Evolutionary conservation across 2,113 vertebrate species (phyloP).

Genomic region (Castor canadensis): DNA sequence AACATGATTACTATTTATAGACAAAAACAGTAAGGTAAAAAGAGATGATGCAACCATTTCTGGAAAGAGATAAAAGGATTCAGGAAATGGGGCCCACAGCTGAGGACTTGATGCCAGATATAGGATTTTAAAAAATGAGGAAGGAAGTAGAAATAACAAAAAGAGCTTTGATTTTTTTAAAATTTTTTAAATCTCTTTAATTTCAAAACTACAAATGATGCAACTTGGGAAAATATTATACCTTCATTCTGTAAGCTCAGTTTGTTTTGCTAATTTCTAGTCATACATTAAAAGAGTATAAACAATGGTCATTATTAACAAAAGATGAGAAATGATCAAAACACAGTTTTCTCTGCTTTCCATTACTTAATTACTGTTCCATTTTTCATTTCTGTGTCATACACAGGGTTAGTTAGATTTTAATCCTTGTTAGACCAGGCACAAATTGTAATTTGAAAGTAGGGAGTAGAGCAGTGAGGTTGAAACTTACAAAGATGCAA

Average conservation of each 20-base stretch:
- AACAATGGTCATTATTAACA: neutral
- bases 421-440: neutral
- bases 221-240: neutral
- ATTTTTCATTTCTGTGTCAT: neutral
- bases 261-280: neutral
- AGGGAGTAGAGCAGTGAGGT: neutral
- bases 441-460: neutral
- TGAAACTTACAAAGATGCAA: neutral
- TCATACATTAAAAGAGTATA: neutral
- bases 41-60: neutral
- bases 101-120: neutral
- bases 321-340: conserved; percentile 37
- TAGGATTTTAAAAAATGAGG: neutral
- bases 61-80: neutral
- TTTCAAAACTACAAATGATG: neutral
- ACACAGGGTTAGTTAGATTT: neutral
- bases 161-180: neutral
- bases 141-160: neutral
- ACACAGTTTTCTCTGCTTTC: neutral
- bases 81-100: neutral
- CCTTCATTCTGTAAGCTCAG: neutral
- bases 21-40: neutral
- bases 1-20: conserved; percentile 8
- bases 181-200: neutral
- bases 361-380: neutral